Evolutionary conservation across 23 tunicate species (phyloP).

Genomic region (Aplidium turbinatum): DNA sequence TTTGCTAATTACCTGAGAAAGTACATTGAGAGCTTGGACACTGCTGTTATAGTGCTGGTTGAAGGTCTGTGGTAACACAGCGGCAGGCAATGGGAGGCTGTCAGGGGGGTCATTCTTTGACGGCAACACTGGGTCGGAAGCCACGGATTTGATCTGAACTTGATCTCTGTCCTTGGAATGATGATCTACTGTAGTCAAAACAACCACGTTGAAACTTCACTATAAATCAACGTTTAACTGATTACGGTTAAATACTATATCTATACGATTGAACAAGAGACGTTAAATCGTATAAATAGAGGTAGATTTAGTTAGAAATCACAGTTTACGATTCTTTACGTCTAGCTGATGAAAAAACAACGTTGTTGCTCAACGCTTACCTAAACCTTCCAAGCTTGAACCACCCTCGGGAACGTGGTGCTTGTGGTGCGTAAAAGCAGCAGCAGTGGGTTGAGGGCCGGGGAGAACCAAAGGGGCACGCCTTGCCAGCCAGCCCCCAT

Average conservation of each 20-base stretch:
- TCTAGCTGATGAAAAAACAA: too few species aligned
- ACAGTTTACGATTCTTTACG: too few species aligned
- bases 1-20: conserved; percentile 56
- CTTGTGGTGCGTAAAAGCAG: too few species aligned
- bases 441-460: too few species aligned
- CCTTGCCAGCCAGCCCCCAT: conserved; percentile 82
- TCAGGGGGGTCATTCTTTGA: conserved; percentile 1
- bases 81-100: neutral
- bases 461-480: conserved; percentile 50
- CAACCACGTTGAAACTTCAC: neutral
- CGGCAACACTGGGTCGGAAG: conserved; percentile 13
- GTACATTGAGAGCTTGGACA: conserved; percentile 55
- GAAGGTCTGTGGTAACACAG: conserved; percentile 15
- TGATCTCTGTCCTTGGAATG: neutral
- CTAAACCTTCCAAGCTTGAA: neutral
- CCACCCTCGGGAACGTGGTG: too few species aligned
- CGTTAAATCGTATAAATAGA: too few species aligned
- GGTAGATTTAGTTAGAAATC: too few species aligned
- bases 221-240: too few species aligned
- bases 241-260: too few species aligned
- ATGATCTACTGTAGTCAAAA: neutral
- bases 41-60: conserved; percentile 44
- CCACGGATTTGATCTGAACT: neutral
- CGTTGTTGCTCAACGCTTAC: neutral
- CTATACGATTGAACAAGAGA: too few species aligned